phyloP scores from a whole-genome alignment of 2,797 vertebrate genomes.

The Thunnus albacares region DNA sequence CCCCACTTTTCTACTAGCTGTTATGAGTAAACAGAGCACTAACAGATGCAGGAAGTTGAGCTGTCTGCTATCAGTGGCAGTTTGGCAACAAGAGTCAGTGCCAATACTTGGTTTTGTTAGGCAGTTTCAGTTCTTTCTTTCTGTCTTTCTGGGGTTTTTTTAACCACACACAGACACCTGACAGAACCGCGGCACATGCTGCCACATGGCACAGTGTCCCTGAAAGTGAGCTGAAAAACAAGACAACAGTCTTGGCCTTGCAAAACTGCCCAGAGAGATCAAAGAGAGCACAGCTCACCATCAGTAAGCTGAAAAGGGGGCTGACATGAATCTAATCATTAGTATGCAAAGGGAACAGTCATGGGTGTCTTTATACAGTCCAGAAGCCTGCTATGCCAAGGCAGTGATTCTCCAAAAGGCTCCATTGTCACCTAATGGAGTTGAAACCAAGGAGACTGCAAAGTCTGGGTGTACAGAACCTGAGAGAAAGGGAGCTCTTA shows the following conservation, averaged over 20 bases:
- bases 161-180: conserved; percentile 19
- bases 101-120: conserved; percentile 38
- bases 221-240: conserved; percentile 46
- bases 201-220: conserved; percentile 58
- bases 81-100: conserved; percentile 44
- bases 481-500: conserved; percentile 60
- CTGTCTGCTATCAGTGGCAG: conserved; percentile 35
- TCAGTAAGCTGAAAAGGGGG: conserved; percentile 53
- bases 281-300: conserved; percentile 63
- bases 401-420: conserved; percentile 76
- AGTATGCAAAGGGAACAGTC: conserved; percentile 80
- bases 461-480: conserved; percentile 61
- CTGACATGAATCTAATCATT: conserved; percentile 74
- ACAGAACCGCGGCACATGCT: conserved; percentile 37
- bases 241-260: conserved; percentile 47
- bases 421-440: conserved; percentile 81
- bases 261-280: conserved; percentile 69
- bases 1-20: conserved; percentile 33
- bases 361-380: conserved; percentile 74
- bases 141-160: not conserved
- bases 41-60: conserved; percentile 47
- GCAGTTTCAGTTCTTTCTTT: conserved; percentile 28
- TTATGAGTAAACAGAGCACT: conserved; percentile 54
- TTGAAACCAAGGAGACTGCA: conserved; percentile 80
- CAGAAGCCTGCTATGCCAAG: conserved; percentile 69